Evolutionary conservation across 1,140 invertebrate species (phyloP), one percentile per base, ranked within the genome.

Genomic region (Rhagoletis pomonella): DNA sequence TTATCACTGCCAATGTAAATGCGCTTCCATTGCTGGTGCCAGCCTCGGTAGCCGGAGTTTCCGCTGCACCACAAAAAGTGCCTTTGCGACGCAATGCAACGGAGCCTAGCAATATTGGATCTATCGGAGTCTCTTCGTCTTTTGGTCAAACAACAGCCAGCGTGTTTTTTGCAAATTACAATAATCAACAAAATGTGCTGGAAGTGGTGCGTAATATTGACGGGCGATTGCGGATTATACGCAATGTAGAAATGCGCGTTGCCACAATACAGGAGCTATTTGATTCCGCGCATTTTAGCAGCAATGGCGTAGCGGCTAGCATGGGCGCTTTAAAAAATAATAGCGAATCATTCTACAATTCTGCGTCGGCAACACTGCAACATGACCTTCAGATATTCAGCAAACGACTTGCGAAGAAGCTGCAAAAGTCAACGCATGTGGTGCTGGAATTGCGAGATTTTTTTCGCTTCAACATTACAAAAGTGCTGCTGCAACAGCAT

Each of bases 181-280:
- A 87, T 59, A 92, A 90, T 77, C 90, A 92, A 50, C 91, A 91
- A 60, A 93, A 93, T 89, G 91, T 92, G 10, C 87, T 91, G 81
- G 91, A 92, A 81, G 64, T 93, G 50, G 88, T 91, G 4, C 88
- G 90, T 60, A 92, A 91, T 86, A 89, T 93, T 64, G 91, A 93
- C 81, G 87, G 86, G 10, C 90, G 90, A 84, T 88, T 94, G 50
- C 90, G 91, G 39, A 91, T 92, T 88, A 93, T 93, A 91, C 88
- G 93, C 65, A 94, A 95, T 91, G 93, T 94, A 88, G 95, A 95
- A 93, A 91, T 95, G 88, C 94, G 94, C 44, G 93, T 95, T 86
- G 92, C 94, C 17, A 93, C 93, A 59, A 95, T 95, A 92, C 94
- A 95, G 93, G 95, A 94, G 91, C 92, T 94, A 87, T 94, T 94